A percentile compares a stretch with the other conserved stretches of the same genome.
Conservation (phyloP, 2,888 invertebrate species). For the Seira sanloemensis region DNA sequence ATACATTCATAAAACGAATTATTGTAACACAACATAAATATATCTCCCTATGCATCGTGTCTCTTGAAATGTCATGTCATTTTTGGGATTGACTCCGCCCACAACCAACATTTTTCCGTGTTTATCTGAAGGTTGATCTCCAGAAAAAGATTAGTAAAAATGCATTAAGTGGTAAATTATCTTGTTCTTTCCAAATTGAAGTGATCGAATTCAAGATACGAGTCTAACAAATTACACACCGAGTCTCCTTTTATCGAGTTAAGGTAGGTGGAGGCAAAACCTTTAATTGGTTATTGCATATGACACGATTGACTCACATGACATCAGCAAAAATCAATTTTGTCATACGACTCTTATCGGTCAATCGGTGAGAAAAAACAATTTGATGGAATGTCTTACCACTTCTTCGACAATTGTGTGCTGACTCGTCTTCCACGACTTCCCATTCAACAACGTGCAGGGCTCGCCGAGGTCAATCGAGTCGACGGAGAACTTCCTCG, state of each 20-base stretch:
- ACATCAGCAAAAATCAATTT: background rate
- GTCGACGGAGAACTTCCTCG: constrained; percentile 72
- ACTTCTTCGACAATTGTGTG: constrained; percentile 73
- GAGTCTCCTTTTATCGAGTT: background rate
- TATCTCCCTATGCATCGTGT: background rate
- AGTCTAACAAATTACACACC: background rate
- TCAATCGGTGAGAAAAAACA: background rate
- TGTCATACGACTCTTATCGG: background rate
- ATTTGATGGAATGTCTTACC: constrained; percentile 57
- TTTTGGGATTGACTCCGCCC: background rate
- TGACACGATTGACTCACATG: background rate
- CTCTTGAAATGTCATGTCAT: background rate
- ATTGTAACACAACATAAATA: too few relatives aligned
- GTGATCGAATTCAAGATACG: background rate
- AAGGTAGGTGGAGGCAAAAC: background rate
- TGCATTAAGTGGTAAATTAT: constrained; percentile 5
- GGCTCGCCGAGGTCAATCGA: constrained; percentile 72
- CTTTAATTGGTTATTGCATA: background rate
- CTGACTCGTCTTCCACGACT: constrained; percentile 67
- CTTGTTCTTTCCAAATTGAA: background rate
- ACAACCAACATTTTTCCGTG: constrained; percentile 11
- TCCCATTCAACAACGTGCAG: constrained; percentile 32
- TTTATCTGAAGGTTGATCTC: constrained; percentile 50
- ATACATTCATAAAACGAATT: too few relatives aligned
- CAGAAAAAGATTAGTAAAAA: constrained; percentile 4